Percentiles rank a stretch among this genome's conserved stretches.
Conservation (phyloP, 2,888 invertebrate species). For the Petrophora chlorosata region DNA sequence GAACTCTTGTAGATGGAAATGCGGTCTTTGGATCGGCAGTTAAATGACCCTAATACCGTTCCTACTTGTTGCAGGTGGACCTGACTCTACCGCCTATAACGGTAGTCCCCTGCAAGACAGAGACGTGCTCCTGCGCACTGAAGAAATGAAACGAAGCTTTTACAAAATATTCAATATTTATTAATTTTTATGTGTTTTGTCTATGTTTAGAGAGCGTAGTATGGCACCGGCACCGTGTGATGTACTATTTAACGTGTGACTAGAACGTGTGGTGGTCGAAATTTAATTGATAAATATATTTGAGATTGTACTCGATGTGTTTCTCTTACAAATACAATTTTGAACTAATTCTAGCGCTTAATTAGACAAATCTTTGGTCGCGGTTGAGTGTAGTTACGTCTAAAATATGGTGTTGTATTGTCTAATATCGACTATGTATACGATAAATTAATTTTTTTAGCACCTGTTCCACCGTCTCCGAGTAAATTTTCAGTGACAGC, state of each 20-base stretch:
- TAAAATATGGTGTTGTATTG: conserved; percentile 21
- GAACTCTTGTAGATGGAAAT: too few relatives aligned
- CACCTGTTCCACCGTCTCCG: too few relatives aligned
- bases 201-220: conserved; percentile 52
- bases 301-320: conserved; percentile 47
- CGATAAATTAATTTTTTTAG: background rate
- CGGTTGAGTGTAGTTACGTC: conserved; percentile 66
- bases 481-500: background rate
- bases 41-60: too few relatives aligned
- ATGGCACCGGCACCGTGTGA: conserved; percentile 68
- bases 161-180: conserved; percentile 56
- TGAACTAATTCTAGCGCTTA: conserved; percentile 53
- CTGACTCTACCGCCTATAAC: conserved; percentile 46
- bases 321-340: conserved; percentile 45
- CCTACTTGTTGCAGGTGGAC: conserved; percentile 42
- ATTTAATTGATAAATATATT: conserved; percentile 43
- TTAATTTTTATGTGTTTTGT: conserved; percentile 30
- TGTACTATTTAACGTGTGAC: conserved; percentile 54
- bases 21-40: too few relatives aligned
- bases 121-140: conserved; percentile 45
- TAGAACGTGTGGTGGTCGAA: conserved; percentile 58
- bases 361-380: conserved; percentile 75
- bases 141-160: conserved; percentile 51
- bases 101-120: too few relatives aligned
- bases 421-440: background rate